These are phyloP conservation scores for honey bee (Apis mellifera) DNA, from an alignment of 1,140 invertebrate species.

Conservation along the genomic window DNA sequence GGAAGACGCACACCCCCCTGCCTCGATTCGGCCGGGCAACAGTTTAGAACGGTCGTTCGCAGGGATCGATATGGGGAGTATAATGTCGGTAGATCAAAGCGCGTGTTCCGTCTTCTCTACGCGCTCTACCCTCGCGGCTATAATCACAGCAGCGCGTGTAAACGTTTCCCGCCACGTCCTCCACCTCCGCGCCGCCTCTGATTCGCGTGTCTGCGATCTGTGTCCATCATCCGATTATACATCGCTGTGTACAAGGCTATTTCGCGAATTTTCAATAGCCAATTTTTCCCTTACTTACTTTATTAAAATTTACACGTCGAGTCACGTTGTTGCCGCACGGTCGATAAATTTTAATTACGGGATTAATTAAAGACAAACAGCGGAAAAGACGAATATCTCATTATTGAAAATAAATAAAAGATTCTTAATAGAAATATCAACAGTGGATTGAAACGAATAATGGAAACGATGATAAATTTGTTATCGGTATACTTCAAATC, in stretches of 20 bases:
- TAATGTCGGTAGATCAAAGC: slow-evolving; percentile 48
- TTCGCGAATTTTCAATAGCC: neutral
- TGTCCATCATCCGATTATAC: no score
- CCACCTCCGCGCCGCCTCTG: neutral
- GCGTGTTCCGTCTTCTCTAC: slow-evolving; percentile 31
- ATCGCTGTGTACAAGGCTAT: neutral
- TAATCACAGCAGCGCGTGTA: slow-evolving; percentile 35
- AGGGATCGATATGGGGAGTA: slow-evolving; percentile 30
- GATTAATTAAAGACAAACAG: no score
- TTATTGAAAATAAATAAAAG: no score
- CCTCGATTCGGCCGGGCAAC: slow-evolving; percentile 15
- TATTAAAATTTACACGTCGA: no score
- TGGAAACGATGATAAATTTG: no score
- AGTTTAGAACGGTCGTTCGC: slow-evolving; percentile 7
- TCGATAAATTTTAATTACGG: no score
- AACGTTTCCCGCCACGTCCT: neutral
- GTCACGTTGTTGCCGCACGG: no score
- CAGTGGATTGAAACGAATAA: no score
- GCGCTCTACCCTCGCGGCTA: slow-evolving; percentile 43
- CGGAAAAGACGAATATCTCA: no score
- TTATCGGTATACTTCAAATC: no score
- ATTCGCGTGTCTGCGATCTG: no score
- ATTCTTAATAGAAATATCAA: no score
- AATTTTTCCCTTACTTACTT: neutral
- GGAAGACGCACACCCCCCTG: neutral